Evolutionary conservation across 2,888 invertebrate genomes (phyloP), one percentile per base, ranked within the genome.

Genomic region (Hybos culiciformis): DNA sequence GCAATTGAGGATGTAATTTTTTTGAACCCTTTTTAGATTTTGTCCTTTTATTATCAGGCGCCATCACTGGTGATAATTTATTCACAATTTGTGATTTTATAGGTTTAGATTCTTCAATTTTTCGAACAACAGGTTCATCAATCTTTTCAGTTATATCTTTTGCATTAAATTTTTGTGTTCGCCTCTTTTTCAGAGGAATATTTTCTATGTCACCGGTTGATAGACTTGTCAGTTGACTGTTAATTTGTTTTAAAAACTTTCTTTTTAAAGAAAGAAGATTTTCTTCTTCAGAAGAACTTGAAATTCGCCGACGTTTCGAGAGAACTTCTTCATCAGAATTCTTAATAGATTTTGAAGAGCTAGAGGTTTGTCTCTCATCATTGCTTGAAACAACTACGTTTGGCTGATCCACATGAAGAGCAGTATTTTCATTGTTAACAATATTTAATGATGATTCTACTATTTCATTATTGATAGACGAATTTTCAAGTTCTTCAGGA

Each of bases 1-100:
- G 45, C 3, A 66, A 42, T 0, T 59, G 58, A 0, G 53, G 46
- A 50, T 60, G 56, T 12, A 61, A 56, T 11, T 49, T 46, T 12
- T 29, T 29, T 3, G 6, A 12, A 26, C 9, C 12, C 9, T 26
- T 29, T 29, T 29, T 29, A n/a, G 29, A n/a, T 29, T 29, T 29
- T 29, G n/a, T 29, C 12, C 29, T n/a, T n/a, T n/a, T 12, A n/a
- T 29, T 29, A n/a, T 29, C n/a, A n/a, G 29, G 29, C 5, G n/a
- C 29, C 29, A 29, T n/a, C 23, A 23, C 23, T 23, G 23, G 23
- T 29, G n/a, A 7, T 23, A 7, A 7, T 23, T 23, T 23, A 23
- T 9, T 23, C 5, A 23, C 9, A 7, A 7, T 23, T 9, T 23
- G 5, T 23, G 23, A 23, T 23, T 23, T 23, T 23, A 9, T 23